Conservation (phyloP, 1,140 invertebrate species). For the Prorops nasuta region DNA sequence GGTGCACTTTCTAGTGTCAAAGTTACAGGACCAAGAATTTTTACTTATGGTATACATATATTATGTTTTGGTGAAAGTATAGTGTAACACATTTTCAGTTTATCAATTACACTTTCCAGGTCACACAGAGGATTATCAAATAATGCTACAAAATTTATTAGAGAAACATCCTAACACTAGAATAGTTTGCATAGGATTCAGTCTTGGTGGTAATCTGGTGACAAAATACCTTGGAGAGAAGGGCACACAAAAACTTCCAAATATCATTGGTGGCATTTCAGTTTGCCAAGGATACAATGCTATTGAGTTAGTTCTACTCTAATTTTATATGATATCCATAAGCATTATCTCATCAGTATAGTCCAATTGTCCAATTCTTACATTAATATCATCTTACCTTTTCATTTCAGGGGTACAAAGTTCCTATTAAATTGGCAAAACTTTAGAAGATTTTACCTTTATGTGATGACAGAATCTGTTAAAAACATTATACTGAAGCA, state of each 20-base stretch:
- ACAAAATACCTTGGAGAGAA: slow-evolving; percentile 86
- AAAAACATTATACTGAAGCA: slow-evolving; percentile 80
- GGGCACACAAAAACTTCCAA: slow-evolving; percentile 60
- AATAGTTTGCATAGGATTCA: slow-evolving; percentile 84
- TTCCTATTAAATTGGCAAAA: slow-evolving; percentile 83
- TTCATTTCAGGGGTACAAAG: slow-evolving; percentile 67
- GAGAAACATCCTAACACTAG: slow-evolving; percentile 73
- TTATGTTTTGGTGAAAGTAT: background rate
- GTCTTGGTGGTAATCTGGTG: slow-evolving; percentile 85
- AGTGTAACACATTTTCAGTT: slow-evolving; percentile 3
- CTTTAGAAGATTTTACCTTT: slow-evolving; percentile 84
- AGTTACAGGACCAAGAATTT: slow-evolving; percentile 83
- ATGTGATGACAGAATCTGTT: slow-evolving; percentile 89
- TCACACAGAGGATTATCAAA: slow-evolving; percentile 79
- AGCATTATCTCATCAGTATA: background rate
- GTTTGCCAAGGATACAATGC: slow-evolving; percentile 92
- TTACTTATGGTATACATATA: slow-evolving; percentile 75
- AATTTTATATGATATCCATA: background rate
- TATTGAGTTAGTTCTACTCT: slow-evolving; percentile 68
- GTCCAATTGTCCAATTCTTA: background rate
- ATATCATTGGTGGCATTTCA: slow-evolving; percentile 83
- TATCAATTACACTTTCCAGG: slow-evolving; percentile 58
- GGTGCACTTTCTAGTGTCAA: slow-evolving; percentile 82
- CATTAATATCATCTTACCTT: slow-evolving; percentile 7
- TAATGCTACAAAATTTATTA: slow-evolving; percentile 74